Percentiles rank a stretch among this genome's conserved stretches.
Conservation (phyloP, 2,888 invertebrate species). For the Acrobeloides nanus region DNA sequence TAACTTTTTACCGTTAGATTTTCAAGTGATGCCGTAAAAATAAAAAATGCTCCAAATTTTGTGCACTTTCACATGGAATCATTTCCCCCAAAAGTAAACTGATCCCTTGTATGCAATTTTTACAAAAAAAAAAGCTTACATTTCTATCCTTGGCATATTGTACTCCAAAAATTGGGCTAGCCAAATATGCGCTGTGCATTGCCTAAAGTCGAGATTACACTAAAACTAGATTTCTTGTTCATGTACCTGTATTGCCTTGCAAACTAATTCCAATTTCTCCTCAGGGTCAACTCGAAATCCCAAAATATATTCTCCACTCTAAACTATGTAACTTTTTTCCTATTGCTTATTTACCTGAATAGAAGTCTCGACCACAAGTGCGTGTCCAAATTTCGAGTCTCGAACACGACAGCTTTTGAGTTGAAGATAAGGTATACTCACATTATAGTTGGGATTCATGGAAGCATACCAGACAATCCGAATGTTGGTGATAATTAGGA, state of each 20-base stretch:
- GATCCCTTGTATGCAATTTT: too few species aligned
- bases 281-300: constrained; percentile 89
- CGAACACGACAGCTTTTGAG: constrained; percentile 60
- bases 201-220: too few species aligned
- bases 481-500: constrained; percentile 86
- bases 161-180: constrained; percentile 83
- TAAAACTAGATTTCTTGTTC: too few species aligned
- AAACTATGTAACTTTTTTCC: constrained; percentile 13
- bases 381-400: constrained; percentile 90
- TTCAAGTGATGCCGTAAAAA: too few species aligned
- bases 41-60: too few species aligned
- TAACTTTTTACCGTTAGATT: too few species aligned
- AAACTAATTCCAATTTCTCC: constrained; percentile 70
- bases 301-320: constrained; percentile 66
- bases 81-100: too few species aligned
- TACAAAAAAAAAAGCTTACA: too few species aligned
- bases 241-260: constrained; percentile 56
- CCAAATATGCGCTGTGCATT: constrained; percentile 71
- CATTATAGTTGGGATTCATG: constrained; percentile 87
- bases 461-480: constrained; percentile 95
- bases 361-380: constrained; percentile 78
- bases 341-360: constrained; percentile 58
- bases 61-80: too few species aligned
- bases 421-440: constrained; percentile 89
- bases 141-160: constrained; percentile 58